Evolutionary conservation across 35 echinoderm and acorn worm species (phyloP), one percentile per base, ranked within the genome.

Genomic region (Amphiura filiformis): DNA sequence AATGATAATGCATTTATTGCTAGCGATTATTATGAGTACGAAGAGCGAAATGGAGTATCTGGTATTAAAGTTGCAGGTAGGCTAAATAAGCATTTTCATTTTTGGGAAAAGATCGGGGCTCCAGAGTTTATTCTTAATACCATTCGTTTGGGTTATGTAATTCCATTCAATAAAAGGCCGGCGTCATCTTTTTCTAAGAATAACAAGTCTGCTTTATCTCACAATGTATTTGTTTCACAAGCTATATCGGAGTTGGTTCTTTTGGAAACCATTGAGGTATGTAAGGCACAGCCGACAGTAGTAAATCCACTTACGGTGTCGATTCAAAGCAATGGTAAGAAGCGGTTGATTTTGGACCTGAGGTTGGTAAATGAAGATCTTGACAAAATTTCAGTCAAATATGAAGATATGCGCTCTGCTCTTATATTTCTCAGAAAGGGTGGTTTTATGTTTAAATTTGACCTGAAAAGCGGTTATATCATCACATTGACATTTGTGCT

Each of bases 391-490:
- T 42, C 35, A 1, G 40, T 82, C 2, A 82, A 82, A 38, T 82
- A 12, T 49, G 80, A 82, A 82, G 80, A 82, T 42, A 82, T 82
- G 40, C 80, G 80, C 36, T 15, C 39, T 0, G 23, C 40, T 1
- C 39, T 47, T 12, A 20, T 23, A 28, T 82, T 82, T 35, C 39
- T 82, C 5, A 2, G 61, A 30, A n/a, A 70, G 26, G 26, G 61
- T 9, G 37, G 80, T 40, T 82, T 42, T 42, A 35, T 82, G 15
- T 39, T 82, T 82, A 82, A 82, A 31, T 42, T 82, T 32, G 80
- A 82, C 32, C 39, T 82, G 4, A 47, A 82, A 37, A 40, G 36
- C 1, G 80, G 37, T 1, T 4, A 47, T 82, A 82, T n/a, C 80
- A 82, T 42, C 80, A 82, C 32, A 17, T 82, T 17, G 80, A 39